phyloP scores from a whole-genome alignment of 2,113 vertebrate species.

The Rhinolophus sinicus region DNA sequence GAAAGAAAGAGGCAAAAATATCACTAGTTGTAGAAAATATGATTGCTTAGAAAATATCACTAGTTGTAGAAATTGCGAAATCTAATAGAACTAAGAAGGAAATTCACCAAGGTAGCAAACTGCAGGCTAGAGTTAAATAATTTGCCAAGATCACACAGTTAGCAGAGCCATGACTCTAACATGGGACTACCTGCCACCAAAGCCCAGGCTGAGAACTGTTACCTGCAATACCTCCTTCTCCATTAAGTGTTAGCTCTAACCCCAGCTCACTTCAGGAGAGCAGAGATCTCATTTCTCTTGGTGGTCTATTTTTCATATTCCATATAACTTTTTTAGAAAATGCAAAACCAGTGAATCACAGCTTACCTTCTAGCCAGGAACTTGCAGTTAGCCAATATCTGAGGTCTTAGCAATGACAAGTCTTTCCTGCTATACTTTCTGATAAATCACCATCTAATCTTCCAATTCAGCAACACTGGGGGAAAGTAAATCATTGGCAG shows the following conservation, averaged over 20 bases:
- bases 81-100: background rate
- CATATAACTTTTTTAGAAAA: constrained; percentile 29
- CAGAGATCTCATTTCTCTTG: background rate
- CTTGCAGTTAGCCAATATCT: background rate
- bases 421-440: constrained; percentile 58
- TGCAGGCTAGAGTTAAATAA: background rate
- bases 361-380: constrained; percentile 58
- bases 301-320: background rate
- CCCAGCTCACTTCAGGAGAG: background rate
- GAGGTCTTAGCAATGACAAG: constrained; percentile 37
- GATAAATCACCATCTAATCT: constrained; percentile 49
- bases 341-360: background rate
- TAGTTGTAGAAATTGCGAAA: background rate
- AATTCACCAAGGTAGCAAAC: background rate
- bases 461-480: background rate
- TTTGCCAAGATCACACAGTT: background rate
- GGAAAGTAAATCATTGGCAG: constrained; percentile 64
- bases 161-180: background rate
- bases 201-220: background rate
- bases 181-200: too few relatives aligned
- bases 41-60: background rate
- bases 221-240: background rate
- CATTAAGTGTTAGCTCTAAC: background rate
- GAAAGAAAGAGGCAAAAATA: constrained; percentile 6
- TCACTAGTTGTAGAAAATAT: constrained; percentile 6